Conservation (phyloP, 2,797 vertebrate genomes). For the Paratrypauchen microcephalus region DNA sequence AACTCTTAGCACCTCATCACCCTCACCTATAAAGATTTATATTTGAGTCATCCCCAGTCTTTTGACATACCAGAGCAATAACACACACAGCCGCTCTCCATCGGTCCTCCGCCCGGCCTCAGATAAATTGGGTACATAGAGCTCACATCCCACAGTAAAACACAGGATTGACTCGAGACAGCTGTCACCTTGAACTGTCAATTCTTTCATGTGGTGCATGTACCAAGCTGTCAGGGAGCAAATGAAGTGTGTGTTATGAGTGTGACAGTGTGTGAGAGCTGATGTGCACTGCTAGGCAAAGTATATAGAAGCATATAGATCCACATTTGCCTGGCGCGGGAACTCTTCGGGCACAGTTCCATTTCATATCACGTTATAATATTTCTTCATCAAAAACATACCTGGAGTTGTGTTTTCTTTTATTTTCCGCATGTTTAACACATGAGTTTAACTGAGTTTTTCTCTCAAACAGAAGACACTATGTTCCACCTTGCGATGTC, state of each 20-base stretch:
- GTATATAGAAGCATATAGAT: no score
- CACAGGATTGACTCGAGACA: constrained; percentile 54
- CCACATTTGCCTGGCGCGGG: no score
- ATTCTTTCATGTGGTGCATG: constrained; percentile 57
- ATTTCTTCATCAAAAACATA: no score
- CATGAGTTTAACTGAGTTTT: no score
- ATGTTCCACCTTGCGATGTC: no score
- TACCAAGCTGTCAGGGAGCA: constrained; percentile 58
- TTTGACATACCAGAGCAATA: background rate
- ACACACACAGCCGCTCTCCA: background rate
- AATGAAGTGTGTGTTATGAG: constrained; percentile 52
- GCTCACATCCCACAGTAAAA: constrained; percentile 39
- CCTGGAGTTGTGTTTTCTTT: no score
- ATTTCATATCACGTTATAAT: no score
- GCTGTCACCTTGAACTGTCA: constrained; percentile 71
- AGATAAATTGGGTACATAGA: constrained; percentile 37
- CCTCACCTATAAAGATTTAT: background rate
- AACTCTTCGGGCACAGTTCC: no score
- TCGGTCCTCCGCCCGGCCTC: background rate
- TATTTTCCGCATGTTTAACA: no score
- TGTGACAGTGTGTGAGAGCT: constrained; percentile 20
- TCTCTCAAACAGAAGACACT: no score
- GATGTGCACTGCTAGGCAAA: constrained; percentile 4
- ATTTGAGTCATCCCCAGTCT: background rate
- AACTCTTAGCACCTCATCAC: background rate